Evolutionary conservation across 2,888 invertebrate genomes (phyloP), one percentile per base, ranked within the genome.

Genomic region (Myopa tessellatipennis): DNA sequence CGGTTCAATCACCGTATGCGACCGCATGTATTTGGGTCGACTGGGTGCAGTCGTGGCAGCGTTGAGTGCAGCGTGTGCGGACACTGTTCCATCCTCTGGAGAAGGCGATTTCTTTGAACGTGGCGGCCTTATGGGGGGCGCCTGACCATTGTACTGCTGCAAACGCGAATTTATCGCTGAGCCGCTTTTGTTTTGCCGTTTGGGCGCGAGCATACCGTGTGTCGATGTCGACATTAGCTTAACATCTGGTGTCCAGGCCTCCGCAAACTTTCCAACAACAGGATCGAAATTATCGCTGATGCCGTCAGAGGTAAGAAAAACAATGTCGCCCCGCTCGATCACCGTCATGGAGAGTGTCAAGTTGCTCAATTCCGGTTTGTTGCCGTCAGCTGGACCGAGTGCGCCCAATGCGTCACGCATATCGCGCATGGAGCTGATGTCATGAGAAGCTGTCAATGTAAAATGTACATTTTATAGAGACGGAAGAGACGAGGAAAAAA

Each of bases 261-360:
- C 91, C 6, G 96, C 95, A 85, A 96, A 95, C 89, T 95, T 95
- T 45, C 96, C 96, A 77, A 97, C 96, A 50, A 96, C 96, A 0
- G 96, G 96, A 90, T 97, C 96, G 84, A 96, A 95, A 88, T 97
- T 97, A 87, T 97, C 96, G 7, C 95, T 95, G 52, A 97, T 92
- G 8, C 96, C 96, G 85, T 97, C 96, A n/a, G 95, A 95, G 0
- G 96, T 96, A 18, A 97, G 91, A 87, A 96, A 94, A 40, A 97
- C 94, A 79, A 97, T 93, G 86, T 97, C 96, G 12, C 94, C 95
- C 69, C 91, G 90, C 82, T 95, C 94, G 10, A 95, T 91, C 79
- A 94, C 92, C 1, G 95, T 96, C 91, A 96, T 92, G 0, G 95
- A 94, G 81, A 96, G 92, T 0, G 96, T 97, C 72, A 97, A 91